Evolutionary conservation across 2,888 invertebrate species (phyloP), one percentile per base, ranked within the genome.

Genomic region (Euspilapteryx auroguttella): DNA sequence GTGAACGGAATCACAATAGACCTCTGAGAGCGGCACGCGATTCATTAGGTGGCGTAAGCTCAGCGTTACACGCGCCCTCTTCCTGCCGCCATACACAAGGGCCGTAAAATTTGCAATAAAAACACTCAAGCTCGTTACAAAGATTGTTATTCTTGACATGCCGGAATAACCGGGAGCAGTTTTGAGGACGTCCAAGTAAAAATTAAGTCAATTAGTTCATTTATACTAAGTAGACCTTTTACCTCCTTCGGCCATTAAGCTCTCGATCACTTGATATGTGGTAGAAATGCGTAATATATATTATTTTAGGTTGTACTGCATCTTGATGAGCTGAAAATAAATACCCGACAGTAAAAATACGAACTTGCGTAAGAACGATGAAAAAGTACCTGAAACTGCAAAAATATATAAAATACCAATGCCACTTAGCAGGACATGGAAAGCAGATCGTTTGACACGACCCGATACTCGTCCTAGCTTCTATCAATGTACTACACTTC

Each of bases 371-470:
- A n/a, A n/a, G n/a, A n/a, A n/a, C n/a, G n/a, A n/a, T n/a, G n/a
- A n/a, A n/a, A n/a, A n/a, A n/a, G n/a, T n/a, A n/a, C n/a, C n/a
- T n/a, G n/a, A n/a, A n/a, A n/a, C n/a, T n/a, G n/a, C n/a, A n/a
- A n/a, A n/a, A n/a, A n/a, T n/a, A n/a, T n/a, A n/a, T n/a, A n/a
- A n/a, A n/a, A n/a, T n/a, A n/a, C n/a, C n/a, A n/a, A n/a, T n/a
- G n/a, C n/a, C n/a, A n/a, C n/a, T n/a, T n/a, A n/a, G n/a, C n/a
- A n/a, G n/a, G n/a, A n/a, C n/a, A n/a, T n/a, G n/a, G 66, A 61
- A 63, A 64, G 65, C 64, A 69, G 63, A 66, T 68, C 64, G 65
- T 65, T 64, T 59, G 63, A 65, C 68, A 62, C 59, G 66, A n/a
- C n/a, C n/a, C 55, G 49, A 55, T 55, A 56, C 54, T 63, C 64